Percentiles rank a stretch among this genome's conserved stretches.
Evolutionary conservation across 2,888 invertebrate species (phyloP).

Genomic region (Drosophila tripunctata): DNA sequence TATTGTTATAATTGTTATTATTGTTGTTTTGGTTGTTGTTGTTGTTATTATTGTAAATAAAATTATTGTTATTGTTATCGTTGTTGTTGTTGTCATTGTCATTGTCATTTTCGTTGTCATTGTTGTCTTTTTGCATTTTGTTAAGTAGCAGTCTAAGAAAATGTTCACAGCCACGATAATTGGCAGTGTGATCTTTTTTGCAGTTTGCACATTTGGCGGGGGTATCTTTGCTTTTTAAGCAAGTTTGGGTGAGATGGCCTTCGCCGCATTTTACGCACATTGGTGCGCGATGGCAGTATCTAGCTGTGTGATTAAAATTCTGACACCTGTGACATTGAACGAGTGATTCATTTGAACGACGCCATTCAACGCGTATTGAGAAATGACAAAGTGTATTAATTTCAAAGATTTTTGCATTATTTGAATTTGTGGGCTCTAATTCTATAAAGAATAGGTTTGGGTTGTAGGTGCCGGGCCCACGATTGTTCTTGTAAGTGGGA

Average conservation of each 20-base stretch:
- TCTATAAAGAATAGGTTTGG: not conserved
- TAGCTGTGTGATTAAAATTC: not conserved
- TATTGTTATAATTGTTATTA: not conserved
- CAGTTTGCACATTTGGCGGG: not conserved
- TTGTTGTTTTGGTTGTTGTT: not conserved
- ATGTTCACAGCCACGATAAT: not conserved
- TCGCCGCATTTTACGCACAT: not conserved
- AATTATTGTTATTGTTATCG: not conserved
- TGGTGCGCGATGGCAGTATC: not conserved
- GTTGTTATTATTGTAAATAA: too few species aligned
- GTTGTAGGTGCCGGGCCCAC: not conserved
- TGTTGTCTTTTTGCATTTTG: too few species aligned
- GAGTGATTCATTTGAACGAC: not conserved
- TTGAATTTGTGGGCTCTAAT: not conserved
- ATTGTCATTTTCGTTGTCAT: too few species aligned
- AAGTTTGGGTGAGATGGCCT: not conserved
- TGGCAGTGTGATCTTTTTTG: not conserved
- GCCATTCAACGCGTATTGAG: not conserved
- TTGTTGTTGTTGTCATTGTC: not conserved
- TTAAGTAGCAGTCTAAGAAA: not conserved
- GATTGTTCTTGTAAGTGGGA: not conserved
- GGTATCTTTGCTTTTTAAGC: not conserved
- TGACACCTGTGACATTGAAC: not conserved
- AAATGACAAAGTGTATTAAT: not conserved
- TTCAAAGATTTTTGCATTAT: not conserved